Base-by-base conservation (phyloP, 2,113 vertebrate genomes). In the Sceloporus tristichus region DNA sequence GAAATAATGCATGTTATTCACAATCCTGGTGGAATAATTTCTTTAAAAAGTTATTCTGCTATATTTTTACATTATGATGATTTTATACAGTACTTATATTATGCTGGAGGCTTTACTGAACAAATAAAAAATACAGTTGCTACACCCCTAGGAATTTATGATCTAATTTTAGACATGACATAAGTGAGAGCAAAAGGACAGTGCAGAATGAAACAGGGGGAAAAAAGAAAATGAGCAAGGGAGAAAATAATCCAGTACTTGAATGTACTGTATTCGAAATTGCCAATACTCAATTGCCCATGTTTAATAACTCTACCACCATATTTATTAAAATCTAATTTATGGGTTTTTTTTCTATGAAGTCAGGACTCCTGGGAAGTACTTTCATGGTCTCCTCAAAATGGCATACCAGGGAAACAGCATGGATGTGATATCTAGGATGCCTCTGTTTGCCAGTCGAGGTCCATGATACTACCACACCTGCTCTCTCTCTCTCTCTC, bases 81-180 rank as follows among this genome's bases (percentile, higher is more conserved):
- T 89, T 87, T 90, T 87, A 85, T 9, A 40, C 29, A 27, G 9
- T 85, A 6, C 40, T 71, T 83, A 53, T 83, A 71, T 83, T 83
- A 71, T 29, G n/a, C 0, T 80, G 48, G 5, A n/a, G 86, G 13
- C 23, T 85, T 87, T 80, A 81, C 82, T 78, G 70, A 68, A 84
- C 1, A 86, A 91, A 88, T 65, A 74, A 81, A 93, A 6, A 48
- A 71, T 1, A 1, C 0, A 8, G 56, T 2, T 9, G 38, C 6
- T 85, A 21, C 66, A 83, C n/a, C 66, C 85, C 23, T 79, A 90
- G 71, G 53, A 91, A 14, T 90, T 90, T 59, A 79, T 87, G 25
- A 85, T 42, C 53, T 73, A 82, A 91, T 74, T 88, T 85, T 86
- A 48, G 56, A 56, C 29, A 2, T 80, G n/a, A 66, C 8, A 1